Evolutionary conservation across 2,797 vertebrate species (phyloP).

Genomic region (Heliangelus exortis): DNA sequence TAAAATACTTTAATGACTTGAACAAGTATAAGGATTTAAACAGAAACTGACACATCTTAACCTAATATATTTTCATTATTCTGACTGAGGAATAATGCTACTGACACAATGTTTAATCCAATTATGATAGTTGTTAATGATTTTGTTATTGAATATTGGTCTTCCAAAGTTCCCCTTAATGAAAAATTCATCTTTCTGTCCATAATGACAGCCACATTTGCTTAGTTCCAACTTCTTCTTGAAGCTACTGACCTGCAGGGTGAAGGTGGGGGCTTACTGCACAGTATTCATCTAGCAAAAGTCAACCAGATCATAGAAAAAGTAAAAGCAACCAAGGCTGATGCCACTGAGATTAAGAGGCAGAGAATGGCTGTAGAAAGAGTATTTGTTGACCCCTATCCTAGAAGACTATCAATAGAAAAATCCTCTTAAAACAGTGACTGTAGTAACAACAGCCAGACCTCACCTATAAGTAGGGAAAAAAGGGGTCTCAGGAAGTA

Average conservation of each 20-base stretch:
- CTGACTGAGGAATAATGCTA: not conserved
- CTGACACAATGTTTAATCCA: not conserved
- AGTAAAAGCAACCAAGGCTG: not conserved
- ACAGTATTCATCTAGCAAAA: not conserved
- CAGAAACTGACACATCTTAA: not conserved
- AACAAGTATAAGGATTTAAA: not conserved
- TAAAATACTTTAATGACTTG: not conserved
- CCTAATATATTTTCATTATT: not conserved
- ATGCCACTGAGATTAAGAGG: not conserved
- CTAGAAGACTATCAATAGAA: not conserved
- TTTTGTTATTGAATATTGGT: not conserved
- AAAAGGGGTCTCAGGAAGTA: not conserved
- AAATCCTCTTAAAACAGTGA: not conserved
- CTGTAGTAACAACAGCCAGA: not conserved
- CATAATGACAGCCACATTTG: rapidly evolving
- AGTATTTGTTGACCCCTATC: not conserved
- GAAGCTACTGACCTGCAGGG: not conserved
- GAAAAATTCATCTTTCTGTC: not conserved
- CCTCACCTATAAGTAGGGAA: not conserved
- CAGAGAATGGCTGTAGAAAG: not conserved
- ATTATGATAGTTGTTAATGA: not conserved
- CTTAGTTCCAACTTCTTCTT: not conserved
- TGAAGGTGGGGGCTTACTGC: not conserved
- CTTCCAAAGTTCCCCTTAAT: not conserved
- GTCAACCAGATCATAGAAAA: not conserved